Conservation (phyloP, 2,797 vertebrate genomes). For the Danio aesculapii region DNA sequence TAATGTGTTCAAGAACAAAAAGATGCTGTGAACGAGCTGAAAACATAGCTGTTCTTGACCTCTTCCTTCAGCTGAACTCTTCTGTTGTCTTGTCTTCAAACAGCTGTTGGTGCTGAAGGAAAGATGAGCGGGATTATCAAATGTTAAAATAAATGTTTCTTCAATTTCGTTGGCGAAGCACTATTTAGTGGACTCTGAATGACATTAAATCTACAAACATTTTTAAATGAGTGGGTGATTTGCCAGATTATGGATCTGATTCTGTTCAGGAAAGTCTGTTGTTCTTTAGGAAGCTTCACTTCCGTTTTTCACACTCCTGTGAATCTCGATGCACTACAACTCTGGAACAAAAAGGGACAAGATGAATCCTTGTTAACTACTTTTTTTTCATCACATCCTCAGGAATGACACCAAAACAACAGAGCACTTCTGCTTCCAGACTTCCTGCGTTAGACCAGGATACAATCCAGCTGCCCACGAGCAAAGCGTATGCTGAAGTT, state of each 20-base stretch:
- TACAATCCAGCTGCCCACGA: conserved; percentile 48
- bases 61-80: conserved; percentile 19
- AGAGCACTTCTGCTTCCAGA: conserved; percentile 35
- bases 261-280: neutral
- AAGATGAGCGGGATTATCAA: conserved; percentile 22
- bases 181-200: neutral
- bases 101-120: neutral
- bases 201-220: neutral
- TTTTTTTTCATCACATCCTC: conserved; percentile 30
- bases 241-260: neutral
- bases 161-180: neutral
- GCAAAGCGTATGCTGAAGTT: conserved; percentile 47
- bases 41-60: conserved; percentile 36
- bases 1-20: conserved; percentile 42
- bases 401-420: conserved; percentile 36
- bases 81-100: conserved; percentile 23
- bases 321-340: neutral
- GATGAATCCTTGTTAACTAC: conserved; percentile 12
- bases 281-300: neutral
- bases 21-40: neutral
- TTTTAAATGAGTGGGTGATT: conserved; percentile 4
- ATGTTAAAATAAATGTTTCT: neutral
- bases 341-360: conserved; percentile 26
- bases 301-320: conserved; percentile 4
- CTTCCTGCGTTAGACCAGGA: conserved; percentile 49